phyloP scores from a whole-genome alignment of 2,888 invertebrate genomes.

The Machimus rusticus region DNA sequence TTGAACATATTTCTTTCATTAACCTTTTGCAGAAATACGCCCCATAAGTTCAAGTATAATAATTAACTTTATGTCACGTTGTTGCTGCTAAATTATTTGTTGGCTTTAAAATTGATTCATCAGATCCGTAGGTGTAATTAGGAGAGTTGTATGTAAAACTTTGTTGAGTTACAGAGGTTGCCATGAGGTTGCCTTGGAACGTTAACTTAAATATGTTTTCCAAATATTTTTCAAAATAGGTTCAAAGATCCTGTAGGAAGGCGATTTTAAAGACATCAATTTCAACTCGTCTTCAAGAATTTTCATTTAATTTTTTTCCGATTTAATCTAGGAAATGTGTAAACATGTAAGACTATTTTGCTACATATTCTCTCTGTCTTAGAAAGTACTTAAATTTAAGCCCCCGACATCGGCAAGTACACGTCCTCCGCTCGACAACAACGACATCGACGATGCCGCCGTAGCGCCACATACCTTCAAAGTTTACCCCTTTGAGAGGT shows the following conservation, averaged over 20 bases:
- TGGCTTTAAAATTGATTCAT: neutral
- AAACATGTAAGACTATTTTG: neutral
- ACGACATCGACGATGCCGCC: neutral
- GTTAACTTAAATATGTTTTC: neutral
- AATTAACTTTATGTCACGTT: too few relatives aligned
- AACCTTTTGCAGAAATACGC: too few relatives aligned
- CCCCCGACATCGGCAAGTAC: neutral
- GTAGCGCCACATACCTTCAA: neutral
- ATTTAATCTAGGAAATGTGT: too few relatives aligned
- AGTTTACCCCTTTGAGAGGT: constrained; percentile 3
- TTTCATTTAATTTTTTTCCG: too few relatives aligned
- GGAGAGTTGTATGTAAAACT: neutral
- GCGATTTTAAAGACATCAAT: neutral
- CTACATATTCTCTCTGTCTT: neutral
- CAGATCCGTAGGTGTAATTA: neutral
- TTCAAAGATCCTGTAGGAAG: neutral
- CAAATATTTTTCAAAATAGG: neutral
- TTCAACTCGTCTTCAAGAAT: neutral
- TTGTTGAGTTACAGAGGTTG: neutral
- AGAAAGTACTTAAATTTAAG: neutral
- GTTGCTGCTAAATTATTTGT: too few relatives aligned
- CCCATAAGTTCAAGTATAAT: too few relatives aligned
- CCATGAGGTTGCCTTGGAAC: neutral
- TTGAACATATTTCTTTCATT: too few relatives aligned
- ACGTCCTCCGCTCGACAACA: neutral